Evolutionary conservation across 2,888 invertebrate species (phyloP), one percentile per base, ranked within the genome.

Genomic region (Mycalesis mineus): DNA sequence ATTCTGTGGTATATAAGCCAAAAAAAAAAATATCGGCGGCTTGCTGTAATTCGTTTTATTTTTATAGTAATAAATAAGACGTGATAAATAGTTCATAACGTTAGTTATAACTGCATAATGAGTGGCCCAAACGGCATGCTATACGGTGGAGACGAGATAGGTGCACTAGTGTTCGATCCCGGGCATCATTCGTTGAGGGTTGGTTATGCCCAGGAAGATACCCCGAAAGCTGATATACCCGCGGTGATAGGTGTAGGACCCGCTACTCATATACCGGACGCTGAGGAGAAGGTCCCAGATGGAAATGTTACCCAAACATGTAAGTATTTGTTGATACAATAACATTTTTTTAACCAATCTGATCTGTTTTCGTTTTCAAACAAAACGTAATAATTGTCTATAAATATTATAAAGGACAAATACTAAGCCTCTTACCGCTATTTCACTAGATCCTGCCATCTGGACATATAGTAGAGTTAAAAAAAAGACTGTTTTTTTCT

Each of bases 171-270:
- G 33, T 98, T 99, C 75, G 99, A 99, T 82, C 94, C 98, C 7
- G 99, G 88, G 0, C 88, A 88, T 63, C 87, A 89, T 75, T 94
- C 96, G 0, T 85, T 98, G 54, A 91, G 98, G 57, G 96, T 96
- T 49, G 98, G 98, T 55, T 98, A 97, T 90, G 98, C 98, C 7
- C 98, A 98, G 73, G 99, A 99, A 81, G 99, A 99, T 79, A 96
- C 97, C n/a, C 99, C 99, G 2, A 99, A 99, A 90, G 97, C 97
- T 1, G 98, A 99, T 91, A 97, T 98, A 58, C 98, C 98, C 0
- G 95, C 97, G 0, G 94, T 96, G 41, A 95, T 98, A 31, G 98
- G 98, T 0, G 93, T 97, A 7, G 93, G 94, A 9, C 96, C 96
- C 33, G 79, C 91, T 0, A 91, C 92, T 0, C 91, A 93, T 36